These are phyloP conservation scores for Nyleta sp. DNA, from an alignment of 2,888 invertebrate species.

Conservation along the genomic window DNA sequence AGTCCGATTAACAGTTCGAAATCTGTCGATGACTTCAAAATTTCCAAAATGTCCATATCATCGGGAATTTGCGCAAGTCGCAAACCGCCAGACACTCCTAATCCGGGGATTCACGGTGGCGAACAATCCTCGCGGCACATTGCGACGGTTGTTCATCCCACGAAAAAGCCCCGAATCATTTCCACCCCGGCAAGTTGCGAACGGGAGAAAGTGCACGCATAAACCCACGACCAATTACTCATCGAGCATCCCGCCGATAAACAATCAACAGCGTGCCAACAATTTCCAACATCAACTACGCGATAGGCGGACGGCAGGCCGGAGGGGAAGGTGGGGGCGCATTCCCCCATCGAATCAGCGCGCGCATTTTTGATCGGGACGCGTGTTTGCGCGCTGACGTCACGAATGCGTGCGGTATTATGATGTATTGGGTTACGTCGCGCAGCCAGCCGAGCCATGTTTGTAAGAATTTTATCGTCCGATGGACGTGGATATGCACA, in stretches of 20 bases:
- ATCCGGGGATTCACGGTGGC: too few relatives aligned
- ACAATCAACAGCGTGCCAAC: slow-evolving; percentile 26
- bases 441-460: too few relatives aligned
- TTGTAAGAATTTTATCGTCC: slow-evolving; percentile 53
- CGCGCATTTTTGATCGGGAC: slow-evolving; percentile 30
- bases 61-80: too few relatives aligned
- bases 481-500: slow-evolving; percentile 46
- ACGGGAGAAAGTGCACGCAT: slow-evolving; percentile 7
- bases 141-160: too few relatives aligned
- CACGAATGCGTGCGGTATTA: slow-evolving; percentile 11
- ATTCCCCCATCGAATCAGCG: neutral
- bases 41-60: too few relatives aligned
- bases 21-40: too few relatives aligned
- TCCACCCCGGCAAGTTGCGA: slow-evolving; percentile 1
- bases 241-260: slow-evolving; percentile 25
- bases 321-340: neutral
- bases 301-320: too few relatives aligned
- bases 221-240: slow-evolving; percentile 30
- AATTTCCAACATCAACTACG: slow-evolving; percentile 21
- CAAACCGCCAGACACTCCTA: too few relatives aligned
- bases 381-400: slow-evolving; percentile 18
- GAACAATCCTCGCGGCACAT: too few relatives aligned
- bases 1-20: too few relatives aligned
- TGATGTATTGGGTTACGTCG: too few relatives aligned
- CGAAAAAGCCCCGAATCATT: neutral